A percentile compares a stretch with the other conserved stretches of the same genome.
Conservation (phyloP, 2,888 invertebrate species). For the Zygaena filipendulae region DNA sequence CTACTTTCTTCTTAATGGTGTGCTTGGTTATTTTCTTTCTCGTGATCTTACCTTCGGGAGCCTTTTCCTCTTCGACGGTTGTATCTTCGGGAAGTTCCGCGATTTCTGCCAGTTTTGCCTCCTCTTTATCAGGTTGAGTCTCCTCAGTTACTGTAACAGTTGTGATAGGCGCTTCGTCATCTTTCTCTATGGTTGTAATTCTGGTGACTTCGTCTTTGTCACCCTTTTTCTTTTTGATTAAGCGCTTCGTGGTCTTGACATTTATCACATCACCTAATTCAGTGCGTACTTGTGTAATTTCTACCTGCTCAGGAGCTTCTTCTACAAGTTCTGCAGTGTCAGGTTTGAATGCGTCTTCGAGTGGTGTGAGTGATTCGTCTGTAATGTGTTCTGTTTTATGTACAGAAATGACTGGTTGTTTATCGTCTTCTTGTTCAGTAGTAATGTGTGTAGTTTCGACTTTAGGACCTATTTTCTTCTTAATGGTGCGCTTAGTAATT, state of each 20-base stretch:
- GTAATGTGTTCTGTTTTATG: constrained; percentile 25
- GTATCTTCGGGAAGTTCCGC: constrained; percentile 30
- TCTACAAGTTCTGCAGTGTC: no score
- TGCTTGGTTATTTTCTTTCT: constrained; percentile 26
- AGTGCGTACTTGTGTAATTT: constrained; percentile 16
- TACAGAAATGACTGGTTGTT: no score
- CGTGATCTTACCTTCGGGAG: constrained; percentile 19
- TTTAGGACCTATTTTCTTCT: no score
- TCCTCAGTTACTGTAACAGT: constrained; percentile 9
- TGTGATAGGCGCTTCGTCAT: no score
- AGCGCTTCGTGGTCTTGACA: constrained; percentile 25
- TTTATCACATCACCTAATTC: no score
- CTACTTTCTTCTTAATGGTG: constrained; percentile 28
- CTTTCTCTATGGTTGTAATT: no score
- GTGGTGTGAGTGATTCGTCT: no score
- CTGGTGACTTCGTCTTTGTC: no score
- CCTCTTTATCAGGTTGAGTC: constrained; percentile 17
- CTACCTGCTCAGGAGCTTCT: constrained; percentile 15
- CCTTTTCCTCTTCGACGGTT: constrained; percentile 11
- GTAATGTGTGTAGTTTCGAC: no score
- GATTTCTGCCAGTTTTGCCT: constrained; percentile 29
- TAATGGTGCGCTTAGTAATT: constrained; percentile 19
- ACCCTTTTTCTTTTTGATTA: constrained; percentile 20
- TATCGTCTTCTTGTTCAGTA: no score
- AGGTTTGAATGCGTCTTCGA: no score